Evolutionary conservation across 2,797 vertebrate species (phyloP).

Genomic region (Cynopterus sphinx): DNA sequence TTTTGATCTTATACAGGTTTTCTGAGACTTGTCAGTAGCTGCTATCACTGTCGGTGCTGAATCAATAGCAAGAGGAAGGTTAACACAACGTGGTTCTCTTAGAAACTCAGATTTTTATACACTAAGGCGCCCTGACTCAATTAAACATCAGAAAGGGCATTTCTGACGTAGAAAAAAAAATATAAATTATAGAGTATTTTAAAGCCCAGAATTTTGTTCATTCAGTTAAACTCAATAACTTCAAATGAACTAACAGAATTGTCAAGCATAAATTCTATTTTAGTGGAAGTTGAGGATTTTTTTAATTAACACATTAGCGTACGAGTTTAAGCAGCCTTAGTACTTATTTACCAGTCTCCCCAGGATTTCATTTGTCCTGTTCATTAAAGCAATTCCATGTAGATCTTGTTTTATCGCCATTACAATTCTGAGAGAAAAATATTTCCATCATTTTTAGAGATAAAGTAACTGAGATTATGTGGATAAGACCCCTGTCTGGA

Average conservation of each 20-base stretch:
- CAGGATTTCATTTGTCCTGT: not conserved
- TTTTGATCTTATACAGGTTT: not conserved
- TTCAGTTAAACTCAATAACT: constrained; percentile 7
- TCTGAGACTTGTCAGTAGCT: not conserved
- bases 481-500: not conserved
- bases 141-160: not conserved
- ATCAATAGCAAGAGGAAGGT: not conserved
- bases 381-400: not conserved
- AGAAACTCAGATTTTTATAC: not conserved
- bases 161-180: not conserved
- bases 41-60: not conserved
- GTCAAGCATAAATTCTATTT: not conserved
- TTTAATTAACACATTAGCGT: not conserved
- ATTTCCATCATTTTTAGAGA: constrained; percentile 35
- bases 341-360: not conserved
- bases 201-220: not conserved
- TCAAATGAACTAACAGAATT: constrained; percentile 23
- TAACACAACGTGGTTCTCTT: not conserved
- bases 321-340: not conserved
- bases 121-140: not conserved
- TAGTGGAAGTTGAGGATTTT: not conserved
- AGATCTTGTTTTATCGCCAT: not conserved
- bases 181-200: not conserved
- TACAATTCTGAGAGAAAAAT: not conserved
- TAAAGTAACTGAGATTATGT: not conserved